Base-by-base conservation (phyloP, 2,888 invertebrate genomes). In the Acanthococcus lagerstroemiae region DNA sequence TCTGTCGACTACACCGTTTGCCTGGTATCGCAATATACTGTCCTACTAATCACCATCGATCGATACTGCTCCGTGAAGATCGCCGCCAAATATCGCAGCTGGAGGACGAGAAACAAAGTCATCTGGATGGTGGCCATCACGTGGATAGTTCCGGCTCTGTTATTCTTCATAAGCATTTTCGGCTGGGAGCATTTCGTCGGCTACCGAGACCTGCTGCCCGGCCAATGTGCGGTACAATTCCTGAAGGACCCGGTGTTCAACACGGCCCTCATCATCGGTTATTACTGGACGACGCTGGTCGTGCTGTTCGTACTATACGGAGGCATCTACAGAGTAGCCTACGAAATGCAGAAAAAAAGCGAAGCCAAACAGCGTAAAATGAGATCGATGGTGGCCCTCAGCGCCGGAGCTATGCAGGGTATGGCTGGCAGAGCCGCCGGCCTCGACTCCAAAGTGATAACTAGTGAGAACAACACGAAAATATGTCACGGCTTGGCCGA, bases 111-210 rank as follows among this genome's bases (percentile, higher is more conserved):
- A 74, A 86, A 86, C 69, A 84, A 90, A 72, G 95, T 96, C 15
- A 86, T 95, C 68, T 89, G 90, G 83, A 95, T 96, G 92, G 92
- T 96, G 1, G 88, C 90, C 4, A 87, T 94, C 52, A 95, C 95
- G 0, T 97, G 96, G 96, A 89, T 95, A 65, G 88, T 99, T 72
- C 99, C 99, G 55, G 90, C 94, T 1, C 79, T 95, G 67, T 80
- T 99, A 9, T 99, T 99, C 78, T 97, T 97, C 78, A 93, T 94
- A 70, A 94, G 95, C 69, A 97, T 99, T 71, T 95, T 99, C 74
- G 97, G 97, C 50, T 99, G 97, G 95, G 96, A 96, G 75, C 94
- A 95, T 76, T 97, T 97, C 74, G 89, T 94, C 54, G 96, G 96
- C 21, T 89, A 87, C 74, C 81, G 95, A 68, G 92, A 95, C 72